A percentile compares a stretch with the other conserved stretches of the same genome.
Conservation (phyloP, 2,113 vertebrate species). For the Ivindomyrus marchei region DNA sequence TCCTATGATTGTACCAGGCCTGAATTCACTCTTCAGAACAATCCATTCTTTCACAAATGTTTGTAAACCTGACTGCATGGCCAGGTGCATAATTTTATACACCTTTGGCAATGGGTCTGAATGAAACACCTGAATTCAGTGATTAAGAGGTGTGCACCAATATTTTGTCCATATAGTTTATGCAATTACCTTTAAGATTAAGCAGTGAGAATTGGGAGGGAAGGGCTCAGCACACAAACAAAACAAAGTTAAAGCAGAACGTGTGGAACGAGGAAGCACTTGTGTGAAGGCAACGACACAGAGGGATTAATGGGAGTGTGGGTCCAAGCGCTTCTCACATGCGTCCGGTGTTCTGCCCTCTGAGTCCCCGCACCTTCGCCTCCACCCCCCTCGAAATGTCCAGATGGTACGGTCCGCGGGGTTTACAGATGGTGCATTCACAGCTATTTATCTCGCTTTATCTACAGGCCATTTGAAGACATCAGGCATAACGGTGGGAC, state of each 20-base stretch:
- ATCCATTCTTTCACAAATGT: background rate
- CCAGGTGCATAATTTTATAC: background rate
- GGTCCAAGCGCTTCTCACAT: background rate
- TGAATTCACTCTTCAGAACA: background rate
- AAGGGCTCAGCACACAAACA: background rate
- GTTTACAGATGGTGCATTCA: conserved; percentile 18
- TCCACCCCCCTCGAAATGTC: background rate
- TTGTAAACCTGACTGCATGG: background rate
- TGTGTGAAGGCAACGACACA: background rate
- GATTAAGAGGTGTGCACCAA: background rate
- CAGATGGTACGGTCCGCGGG: conserved; percentile 21
- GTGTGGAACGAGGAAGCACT: background rate
- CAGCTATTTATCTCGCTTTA: conserved; percentile 19
- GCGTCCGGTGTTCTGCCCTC: background rate
- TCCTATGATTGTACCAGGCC: background rate
- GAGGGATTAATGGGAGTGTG: background rate
- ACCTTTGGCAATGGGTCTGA: background rate
- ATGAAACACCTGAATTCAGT: background rate
- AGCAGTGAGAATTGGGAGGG: background rate
- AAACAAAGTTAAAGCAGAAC: background rate
- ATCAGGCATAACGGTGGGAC: conserved; percentile 19
- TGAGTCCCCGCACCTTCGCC: background rate
- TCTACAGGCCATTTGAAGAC: conserved; percentile 21
- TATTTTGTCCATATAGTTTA: background rate
- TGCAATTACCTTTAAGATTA: background rate